Base-by-base conservation (phyloP, 2,888 invertebrate genomes). In the Cenopis cana region DNA sequence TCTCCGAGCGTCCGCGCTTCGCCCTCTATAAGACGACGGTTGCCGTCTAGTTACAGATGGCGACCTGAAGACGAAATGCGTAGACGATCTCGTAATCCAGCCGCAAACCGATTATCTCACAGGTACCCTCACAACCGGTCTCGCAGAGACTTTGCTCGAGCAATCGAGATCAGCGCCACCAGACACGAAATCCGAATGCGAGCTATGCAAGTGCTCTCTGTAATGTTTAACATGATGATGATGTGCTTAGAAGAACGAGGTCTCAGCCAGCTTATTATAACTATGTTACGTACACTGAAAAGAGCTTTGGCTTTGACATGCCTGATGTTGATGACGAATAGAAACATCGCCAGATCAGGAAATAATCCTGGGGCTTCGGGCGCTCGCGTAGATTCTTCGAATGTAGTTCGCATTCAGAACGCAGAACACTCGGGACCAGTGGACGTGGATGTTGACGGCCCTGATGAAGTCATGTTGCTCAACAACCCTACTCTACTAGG, bases 221-320 rank as follows among this genome's bases (percentile, higher is more conserved):
- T 91, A 4, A 92, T 94, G 91, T 93, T 94, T 75, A 91, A 93
- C 75, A 91, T 93, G 87, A 93, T 94, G 93, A 93, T 94, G 93
- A 89, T 90, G 88, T 93, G 94, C 74, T 82, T 93, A 38, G 93
- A 93, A 74, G 92, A 92, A 75, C 84, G 88, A 49, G 93, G 93
- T 24, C 84, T 94, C 49, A 92, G 91, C 75, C 89, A 90, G 73
- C 82, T 91, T 4, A 93, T 93, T 65, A 92, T 93, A 56, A 87
- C 78, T 68, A 93, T 94, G 93, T 76, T 94, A 69, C 82, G 89
- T 56, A 89, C 89, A 14, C 85, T 94, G 5, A 94, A 94, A 77
- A 90, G 90, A 74, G 91, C 94, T 12, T 77, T 94, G 59, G 93
- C 92, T 8, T 77, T 94, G 55, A 92, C 94, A 10, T 93, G 93